Conservation (phyloP, 2,113 vertebrate species). For the Turdus rufiventris region DNA sequence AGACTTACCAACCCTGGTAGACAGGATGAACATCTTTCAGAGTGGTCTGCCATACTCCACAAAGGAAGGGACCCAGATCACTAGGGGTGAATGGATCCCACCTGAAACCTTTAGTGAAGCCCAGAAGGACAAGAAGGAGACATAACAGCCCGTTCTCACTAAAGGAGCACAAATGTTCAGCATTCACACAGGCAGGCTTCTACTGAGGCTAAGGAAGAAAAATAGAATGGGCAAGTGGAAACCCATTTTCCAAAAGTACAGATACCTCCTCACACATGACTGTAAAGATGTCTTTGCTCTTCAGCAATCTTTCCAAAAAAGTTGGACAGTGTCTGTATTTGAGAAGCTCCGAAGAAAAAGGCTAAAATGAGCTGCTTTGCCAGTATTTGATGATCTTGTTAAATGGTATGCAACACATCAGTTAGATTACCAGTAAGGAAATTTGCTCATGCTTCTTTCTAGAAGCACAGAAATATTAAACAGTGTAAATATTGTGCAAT, state of each 20-base stretch:
- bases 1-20: not conserved
- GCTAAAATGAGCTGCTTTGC: not conserved
- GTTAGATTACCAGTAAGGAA: not conserved
- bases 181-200: not conserved
- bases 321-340: not conserved
- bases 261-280: rapidly evolving
- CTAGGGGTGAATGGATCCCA: not conserved
- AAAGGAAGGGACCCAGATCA: not conserved
- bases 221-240: not conserved
- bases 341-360: not conserved
- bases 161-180: not conserved
- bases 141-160: not conserved
- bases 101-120: not conserved
- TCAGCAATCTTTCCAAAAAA: not conserved
- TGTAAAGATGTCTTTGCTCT: not conserved
- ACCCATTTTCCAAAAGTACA: not conserved
- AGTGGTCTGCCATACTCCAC: not conserved
- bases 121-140: not conserved
- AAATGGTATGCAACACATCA: not conserved
- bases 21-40: not conserved
- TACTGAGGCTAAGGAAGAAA: not conserved
- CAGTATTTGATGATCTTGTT: not conserved
- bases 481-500: not conserved
- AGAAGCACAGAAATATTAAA: not conserved
- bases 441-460: not conserved